Conservation (phyloP, 2,888 invertebrate genomes). For the Azorinus chamasolen region DNA sequence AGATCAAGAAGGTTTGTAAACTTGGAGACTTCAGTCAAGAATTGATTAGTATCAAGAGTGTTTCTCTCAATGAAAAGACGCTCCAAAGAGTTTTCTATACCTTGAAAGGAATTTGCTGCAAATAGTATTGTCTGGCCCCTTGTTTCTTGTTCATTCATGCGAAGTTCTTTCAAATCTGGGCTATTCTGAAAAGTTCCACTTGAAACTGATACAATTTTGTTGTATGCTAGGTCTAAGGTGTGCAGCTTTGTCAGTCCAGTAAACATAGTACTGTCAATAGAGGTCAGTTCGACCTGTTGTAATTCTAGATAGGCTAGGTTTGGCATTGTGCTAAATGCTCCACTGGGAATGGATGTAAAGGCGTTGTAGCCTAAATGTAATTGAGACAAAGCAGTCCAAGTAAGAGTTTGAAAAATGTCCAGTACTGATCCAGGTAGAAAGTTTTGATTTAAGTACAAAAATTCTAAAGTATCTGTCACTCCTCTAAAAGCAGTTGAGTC, state of each 20-base stretch:
- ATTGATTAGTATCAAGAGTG: conserved; percentile 45
- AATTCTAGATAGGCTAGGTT: conserved; percentile 69
- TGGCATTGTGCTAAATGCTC: conserved; percentile 69
- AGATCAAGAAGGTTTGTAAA: conserved; percentile 57
- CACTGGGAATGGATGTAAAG: conserved; percentile 60
- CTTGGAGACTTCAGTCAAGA: conserved; percentile 50
- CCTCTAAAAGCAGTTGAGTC: conserved; percentile 35
- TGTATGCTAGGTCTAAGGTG: conserved; percentile 64
- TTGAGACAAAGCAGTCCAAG: conserved; percentile 62
- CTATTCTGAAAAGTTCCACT: conserved; percentile 52
- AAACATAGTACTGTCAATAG: conserved; percentile 67
- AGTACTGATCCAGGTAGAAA: not conserved
- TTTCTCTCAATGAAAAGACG: conserved; percentile 82
- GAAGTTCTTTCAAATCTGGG: conserved; percentile 77
- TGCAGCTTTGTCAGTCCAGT: conserved; percentile 69
- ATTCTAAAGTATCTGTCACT: conserved; percentile 41
- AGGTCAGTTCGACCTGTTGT: conserved; percentile 63
- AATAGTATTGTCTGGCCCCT: conserved; percentile 13
- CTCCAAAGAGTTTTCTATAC: conserved; percentile 84
- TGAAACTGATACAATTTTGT: conserved; percentile 48
- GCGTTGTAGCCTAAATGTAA: conserved; percentile 68
- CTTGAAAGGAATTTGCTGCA: conserved; percentile 57
- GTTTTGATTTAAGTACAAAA: conserved; percentile 34
- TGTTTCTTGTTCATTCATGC: conserved; percentile 54
- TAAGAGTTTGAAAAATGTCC: conserved; percentile 26